Conservation (phyloP, 64 coral and sea anemone genomes). For the Montipora foliosa region DNA sequence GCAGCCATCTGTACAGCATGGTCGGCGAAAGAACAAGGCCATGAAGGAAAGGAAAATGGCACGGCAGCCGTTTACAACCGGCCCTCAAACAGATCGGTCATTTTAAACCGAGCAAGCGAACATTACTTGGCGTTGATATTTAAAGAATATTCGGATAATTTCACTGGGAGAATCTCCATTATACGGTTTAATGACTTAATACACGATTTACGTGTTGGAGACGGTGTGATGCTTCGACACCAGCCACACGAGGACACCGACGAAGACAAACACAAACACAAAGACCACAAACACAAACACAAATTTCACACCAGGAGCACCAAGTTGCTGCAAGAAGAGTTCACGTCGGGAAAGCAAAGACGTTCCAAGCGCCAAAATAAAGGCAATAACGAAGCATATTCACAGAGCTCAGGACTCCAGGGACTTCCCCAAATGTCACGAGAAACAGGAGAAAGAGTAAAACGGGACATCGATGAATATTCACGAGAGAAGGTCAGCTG, state of each 20-base stretch:
- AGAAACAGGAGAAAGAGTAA: background rate
- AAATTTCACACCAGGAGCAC: background rate
- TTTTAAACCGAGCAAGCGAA: constrained; percentile 31
- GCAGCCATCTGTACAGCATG: background rate
- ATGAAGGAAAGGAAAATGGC: background rate
- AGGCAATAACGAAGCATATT: background rate
- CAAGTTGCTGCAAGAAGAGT: background rate
- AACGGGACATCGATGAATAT: too few relatives aligned
- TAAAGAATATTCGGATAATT: constrained; percentile 25
- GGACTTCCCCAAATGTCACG: background rate
- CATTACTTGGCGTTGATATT: constrained; percentile 29
- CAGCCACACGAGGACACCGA: background rate
- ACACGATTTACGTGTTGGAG: constrained; percentile 1
- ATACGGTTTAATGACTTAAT: constrained; percentile 21
- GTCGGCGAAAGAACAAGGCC: background rate
- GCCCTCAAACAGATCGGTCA: background rate
- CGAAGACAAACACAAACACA: background rate
- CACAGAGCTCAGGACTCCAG: too few relatives aligned
- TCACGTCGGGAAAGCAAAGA: background rate
- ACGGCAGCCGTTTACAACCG: background rate
- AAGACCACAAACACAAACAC: background rate
- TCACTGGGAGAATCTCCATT: constrained; percentile 14
- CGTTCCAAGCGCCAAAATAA: background rate
- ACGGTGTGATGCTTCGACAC: background rate
- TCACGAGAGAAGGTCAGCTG: too few relatives aligned